Conservation (phyloP, 2,113 vertebrate species). For the Daphoenositta chrysoptera region DNA sequence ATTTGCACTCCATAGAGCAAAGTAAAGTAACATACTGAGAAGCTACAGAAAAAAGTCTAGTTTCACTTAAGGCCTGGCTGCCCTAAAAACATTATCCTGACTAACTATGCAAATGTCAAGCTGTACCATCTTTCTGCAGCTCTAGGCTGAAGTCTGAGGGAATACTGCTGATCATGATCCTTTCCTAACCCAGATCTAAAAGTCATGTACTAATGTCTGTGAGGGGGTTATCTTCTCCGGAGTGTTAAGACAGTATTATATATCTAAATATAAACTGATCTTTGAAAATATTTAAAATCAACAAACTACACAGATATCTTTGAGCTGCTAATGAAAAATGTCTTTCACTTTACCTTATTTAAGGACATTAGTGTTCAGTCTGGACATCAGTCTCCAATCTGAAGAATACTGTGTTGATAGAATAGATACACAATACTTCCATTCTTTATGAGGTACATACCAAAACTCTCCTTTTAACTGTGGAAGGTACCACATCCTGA, state of each 20-base stretch:
- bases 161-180: background rate
- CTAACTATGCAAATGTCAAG: background rate
- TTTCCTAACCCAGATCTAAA: background rate
- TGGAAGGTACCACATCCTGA: background rate
- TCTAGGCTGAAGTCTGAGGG: background rate
- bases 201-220: background rate
- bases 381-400: background rate
- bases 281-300: background rate
- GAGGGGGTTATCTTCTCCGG: background rate
- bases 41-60: background rate
- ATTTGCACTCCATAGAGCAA: background rate
- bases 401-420: background rate
- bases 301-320: background rate
- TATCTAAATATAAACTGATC: background rate
- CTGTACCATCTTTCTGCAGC: background rate
- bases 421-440: background rate
- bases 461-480: background rate
- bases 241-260: background rate
- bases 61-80: background rate
- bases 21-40: background rate
- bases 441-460: background rate
- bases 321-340: background rate
- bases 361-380: background rate
- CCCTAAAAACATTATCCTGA: background rate
- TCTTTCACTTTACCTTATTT: background rate